Conservation (phyloP, 2,888 invertebrate genomes). For the Lamproptera curius region DNA sequence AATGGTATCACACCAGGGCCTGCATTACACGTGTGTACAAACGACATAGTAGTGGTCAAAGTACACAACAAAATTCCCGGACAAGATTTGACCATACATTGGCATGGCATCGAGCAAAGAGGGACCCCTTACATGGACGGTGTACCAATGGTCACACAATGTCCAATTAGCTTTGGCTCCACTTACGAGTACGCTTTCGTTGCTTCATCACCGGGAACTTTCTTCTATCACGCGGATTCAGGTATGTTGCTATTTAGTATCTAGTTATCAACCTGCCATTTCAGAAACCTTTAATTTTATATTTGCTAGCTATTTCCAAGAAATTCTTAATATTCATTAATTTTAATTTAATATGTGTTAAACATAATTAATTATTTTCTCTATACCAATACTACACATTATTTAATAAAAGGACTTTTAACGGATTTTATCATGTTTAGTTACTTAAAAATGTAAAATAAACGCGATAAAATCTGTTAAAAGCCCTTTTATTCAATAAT, state of each 20-base stretch:
- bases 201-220: conserved; percentile 83
- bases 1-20: conserved; percentile 72
- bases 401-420: too few relatives aligned
- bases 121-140: conserved; percentile 87
- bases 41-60: conserved; percentile 85
- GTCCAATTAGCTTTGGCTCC: conserved; percentile 82
- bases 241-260: too few relatives aligned
- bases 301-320: too few relatives aligned
- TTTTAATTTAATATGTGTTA: background rate
- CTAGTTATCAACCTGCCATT: too few relatives aligned
- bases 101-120: conserved; percentile 83
- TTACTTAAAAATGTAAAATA: too few relatives aligned
- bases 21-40: conserved; percentile 81
- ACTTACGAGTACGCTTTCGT: conserved; percentile 85
- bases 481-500: too few relatives aligned
- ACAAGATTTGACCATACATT: conserved; percentile 84
- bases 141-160: conserved; percentile 87
- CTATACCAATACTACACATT: too few relatives aligned
- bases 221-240: conserved; percentile 85
- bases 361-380: too few relatives aligned
- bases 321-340: too few relatives aligned
- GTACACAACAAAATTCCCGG: conserved; percentile 84
- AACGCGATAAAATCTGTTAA: too few relatives aligned
- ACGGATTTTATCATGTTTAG: too few relatives aligned
- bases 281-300: too few relatives aligned